These are phyloP conservation scores for Micromys minutus DNA, from an alignment of 2,113 vertebrate genomes.

Conservation along the genomic window DNA sequence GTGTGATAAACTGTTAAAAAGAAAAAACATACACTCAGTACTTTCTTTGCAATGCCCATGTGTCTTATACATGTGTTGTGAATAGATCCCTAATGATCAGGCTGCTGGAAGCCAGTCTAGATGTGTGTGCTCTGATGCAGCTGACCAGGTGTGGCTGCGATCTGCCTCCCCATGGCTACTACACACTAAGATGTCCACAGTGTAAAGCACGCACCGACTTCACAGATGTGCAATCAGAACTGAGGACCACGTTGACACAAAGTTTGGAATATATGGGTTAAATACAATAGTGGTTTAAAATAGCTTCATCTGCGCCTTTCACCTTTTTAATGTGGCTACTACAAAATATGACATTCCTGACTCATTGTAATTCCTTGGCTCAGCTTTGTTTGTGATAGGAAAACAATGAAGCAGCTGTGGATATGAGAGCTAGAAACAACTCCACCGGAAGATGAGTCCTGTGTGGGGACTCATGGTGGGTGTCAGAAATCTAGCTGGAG, in stretches of 20 bases:
- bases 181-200: neutral
- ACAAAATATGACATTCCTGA: neutral
- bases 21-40: neutral
- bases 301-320: neutral
- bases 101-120: neutral
- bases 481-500: neutral
- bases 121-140: neutral
- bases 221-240: neutral
- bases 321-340: neutral
- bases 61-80: neutral
- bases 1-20: neutral
- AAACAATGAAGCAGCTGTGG: neutral
- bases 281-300: slow-evolving; percentile 37
- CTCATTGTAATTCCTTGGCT: neutral
- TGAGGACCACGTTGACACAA: neutral
- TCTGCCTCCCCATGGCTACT: neutral
- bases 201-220: neutral
- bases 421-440: neutral
- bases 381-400: neutral
- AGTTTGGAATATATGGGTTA: neutral
- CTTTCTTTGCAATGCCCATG: neutral
- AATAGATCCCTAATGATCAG: neutral
- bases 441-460: neutral
- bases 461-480: neutral
- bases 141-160: neutral